Base-by-base conservation (phyloP, 2,797 vertebrate species). In the Sebastes umbrosus region DNA sequence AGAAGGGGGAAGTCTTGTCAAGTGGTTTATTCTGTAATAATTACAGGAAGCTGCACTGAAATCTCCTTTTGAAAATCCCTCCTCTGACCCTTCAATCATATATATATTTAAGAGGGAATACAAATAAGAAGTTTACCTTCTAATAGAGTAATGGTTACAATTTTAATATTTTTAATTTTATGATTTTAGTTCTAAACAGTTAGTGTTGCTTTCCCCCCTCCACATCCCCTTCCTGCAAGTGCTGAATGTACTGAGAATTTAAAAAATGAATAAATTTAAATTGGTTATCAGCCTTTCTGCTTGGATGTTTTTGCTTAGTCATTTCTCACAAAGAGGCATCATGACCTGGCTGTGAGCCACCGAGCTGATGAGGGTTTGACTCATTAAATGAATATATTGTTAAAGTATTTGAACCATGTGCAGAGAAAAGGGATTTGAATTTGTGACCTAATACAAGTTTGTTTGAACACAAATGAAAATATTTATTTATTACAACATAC, bases 401-500 rank as follows among this genome's bases (percentile, higher is more conserved):
- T 6, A 25, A 57, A 10, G 11, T n/a, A 55, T 62, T 59, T 60
- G 11, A 14, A n/a, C 39, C 39, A 16, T 16, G 12, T 32, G n/a
- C 29, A 69, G 13, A n/a, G 22, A 13, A 22, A 74, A 71, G 14
- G 3, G 4, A 1, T 22, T 25, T 58, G 8, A 25, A 32, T 4
- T 12, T 22, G 1, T 18, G 6, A 59, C 22, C 3, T 12, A 8
- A n/a, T 27, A 34, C 31, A 31, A 50, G 14, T 43, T 34, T 69
- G 50, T 74, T 18, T 8, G 59, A 77, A 82, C 87, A 88, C 80
- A 90, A 78, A 92, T 72, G 79, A 86, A 94, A 95, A 94, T 89
- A 94, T 95, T 95, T 95, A 94, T 95, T 95, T 95, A 94, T 95
- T 95, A 94, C 95, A 92, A 92, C 91, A 91, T 79, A 93, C 88